Conservation (phyloP, 2,888 invertebrate genomes). For the Linnaemya tessellans region DNA sequence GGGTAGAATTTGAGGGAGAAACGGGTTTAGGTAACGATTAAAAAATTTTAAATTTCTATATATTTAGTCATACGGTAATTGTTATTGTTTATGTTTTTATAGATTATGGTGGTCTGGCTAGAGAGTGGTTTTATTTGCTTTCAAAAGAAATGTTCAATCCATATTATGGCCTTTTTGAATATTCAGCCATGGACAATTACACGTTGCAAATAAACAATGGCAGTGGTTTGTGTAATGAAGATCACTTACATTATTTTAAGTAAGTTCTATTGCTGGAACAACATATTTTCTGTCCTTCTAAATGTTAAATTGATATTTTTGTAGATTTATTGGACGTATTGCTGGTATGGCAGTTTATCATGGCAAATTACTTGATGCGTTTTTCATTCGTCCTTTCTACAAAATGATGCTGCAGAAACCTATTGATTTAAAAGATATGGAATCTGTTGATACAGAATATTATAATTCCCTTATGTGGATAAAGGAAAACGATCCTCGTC, state of each 20-base stretch:
- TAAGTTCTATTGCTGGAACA: slow-evolving; percentile 70
- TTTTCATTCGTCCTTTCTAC: slow-evolving; percentile 99
- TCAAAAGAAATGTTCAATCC: slow-evolving; percentile 99
- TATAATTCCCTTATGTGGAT: slow-evolving; percentile 95
- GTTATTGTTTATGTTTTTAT: not conserved
- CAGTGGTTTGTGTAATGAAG: slow-evolving; percentile 98
- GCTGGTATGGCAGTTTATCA: slow-evolving; percentile 99
- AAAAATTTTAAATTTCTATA: not conserved
- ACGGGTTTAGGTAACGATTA: slow-evolving; percentile 88
- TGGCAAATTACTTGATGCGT: slow-evolving; percentile 98
- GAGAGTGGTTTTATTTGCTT: slow-evolving; percentile 99
- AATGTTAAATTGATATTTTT: not conserved
- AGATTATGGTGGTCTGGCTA: slow-evolving; percentile 97
- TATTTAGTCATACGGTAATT: not conserved
- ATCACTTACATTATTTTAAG: slow-evolving; percentile 98
- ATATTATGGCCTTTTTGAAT: slow-evolving; percentile 99
- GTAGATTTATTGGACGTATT: slow-evolving; percentile 95
- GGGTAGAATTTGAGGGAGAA: slow-evolving; percentile 99
- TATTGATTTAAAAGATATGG: slow-evolving; percentile 98
- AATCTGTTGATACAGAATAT: slow-evolving; percentile 99
- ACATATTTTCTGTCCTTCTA: not conserved
- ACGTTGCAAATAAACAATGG: slow-evolving; percentile 99
- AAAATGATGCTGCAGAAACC: slow-evolving; percentile 99
- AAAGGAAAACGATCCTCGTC: slow-evolving; percentile 97
- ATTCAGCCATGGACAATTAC: slow-evolving; percentile 99